phyloP scores from a whole-genome alignment of 2,888 invertebrate species.

The Cyrtodaria siliqua region DNA sequence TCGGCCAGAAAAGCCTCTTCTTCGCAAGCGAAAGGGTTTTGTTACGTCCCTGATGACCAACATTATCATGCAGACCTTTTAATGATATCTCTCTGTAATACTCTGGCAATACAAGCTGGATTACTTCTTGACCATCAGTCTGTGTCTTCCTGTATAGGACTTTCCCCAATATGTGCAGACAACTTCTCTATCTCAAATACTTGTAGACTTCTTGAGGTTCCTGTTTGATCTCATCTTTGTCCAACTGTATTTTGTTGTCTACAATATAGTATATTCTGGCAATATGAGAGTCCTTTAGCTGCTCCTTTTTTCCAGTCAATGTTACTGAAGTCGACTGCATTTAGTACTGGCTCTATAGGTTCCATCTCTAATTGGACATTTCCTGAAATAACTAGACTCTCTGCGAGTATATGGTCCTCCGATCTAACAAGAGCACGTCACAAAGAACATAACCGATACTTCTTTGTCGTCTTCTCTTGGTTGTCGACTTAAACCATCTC shows the following conservation, averaged over 20 bases:
- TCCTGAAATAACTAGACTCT: no score
- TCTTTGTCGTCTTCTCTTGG: neutral
- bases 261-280: no score
- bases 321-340: neutral
- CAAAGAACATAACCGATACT: neutral
- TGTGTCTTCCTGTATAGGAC: no score
- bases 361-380: neutral
- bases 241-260: no score
- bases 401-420: neutral
- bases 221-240: no score
- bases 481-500: neutral
- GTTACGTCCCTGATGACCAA: slow-evolving; percentile 1
- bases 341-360: neutral
- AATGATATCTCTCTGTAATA: slow-evolving; percentile 6
- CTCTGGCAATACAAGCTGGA: slow-evolving; percentile 6
- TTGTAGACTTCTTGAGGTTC: no score
- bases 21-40: neutral
- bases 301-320: slow-evolving; percentile 12
- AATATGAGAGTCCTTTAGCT: neutral
- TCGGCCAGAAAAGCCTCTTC: neutral
- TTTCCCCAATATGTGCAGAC: no score
- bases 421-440: neutral
- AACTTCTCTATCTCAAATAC: no score
- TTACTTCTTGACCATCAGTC: no score
- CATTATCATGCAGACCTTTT: neutral